Conservation (phyloP, 2,888 invertebrate species). For the Chalcis sispes region DNA sequence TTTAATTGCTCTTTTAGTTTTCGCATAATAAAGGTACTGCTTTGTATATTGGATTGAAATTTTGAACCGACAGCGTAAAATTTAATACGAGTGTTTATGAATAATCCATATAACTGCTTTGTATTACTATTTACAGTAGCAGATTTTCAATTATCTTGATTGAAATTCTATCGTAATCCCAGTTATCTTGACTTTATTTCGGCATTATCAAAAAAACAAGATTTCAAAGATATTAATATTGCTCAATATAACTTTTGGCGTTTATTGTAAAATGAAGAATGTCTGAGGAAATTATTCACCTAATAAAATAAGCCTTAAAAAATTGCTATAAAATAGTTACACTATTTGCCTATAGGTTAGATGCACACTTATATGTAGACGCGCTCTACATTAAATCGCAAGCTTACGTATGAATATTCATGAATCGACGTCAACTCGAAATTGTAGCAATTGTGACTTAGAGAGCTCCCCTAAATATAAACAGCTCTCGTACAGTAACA, state of each 20-base stretch:
- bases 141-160: too few species aligned
- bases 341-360: neutral
- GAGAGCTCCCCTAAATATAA: neutral
- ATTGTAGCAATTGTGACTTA: slow-evolving; percentile 16
- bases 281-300: neutral
- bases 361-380: neutral
- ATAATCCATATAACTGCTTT: too few species aligned
- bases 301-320: slow-evolving; percentile 4
- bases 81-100: too few species aligned
- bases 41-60: too few species aligned
- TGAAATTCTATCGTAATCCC: too few species aligned
- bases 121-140: too few species aligned
- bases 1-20: too few species aligned
- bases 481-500: neutral
- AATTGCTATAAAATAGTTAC: slow-evolving; percentile 7
- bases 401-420: slow-evolving; percentile 43
- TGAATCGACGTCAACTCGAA: slow-evolving; percentile 6
- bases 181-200: too few species aligned
- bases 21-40: too few species aligned
- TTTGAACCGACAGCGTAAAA: too few species aligned
- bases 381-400: too few species aligned
- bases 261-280: slow-evolving; percentile 20
- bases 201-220: neutral
- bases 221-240: neutral
- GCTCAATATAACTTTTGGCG: neutral